Base-by-base conservation (phyloP, 2,888 invertebrate genomes). In the Mechanitis mazaeus region DNA sequence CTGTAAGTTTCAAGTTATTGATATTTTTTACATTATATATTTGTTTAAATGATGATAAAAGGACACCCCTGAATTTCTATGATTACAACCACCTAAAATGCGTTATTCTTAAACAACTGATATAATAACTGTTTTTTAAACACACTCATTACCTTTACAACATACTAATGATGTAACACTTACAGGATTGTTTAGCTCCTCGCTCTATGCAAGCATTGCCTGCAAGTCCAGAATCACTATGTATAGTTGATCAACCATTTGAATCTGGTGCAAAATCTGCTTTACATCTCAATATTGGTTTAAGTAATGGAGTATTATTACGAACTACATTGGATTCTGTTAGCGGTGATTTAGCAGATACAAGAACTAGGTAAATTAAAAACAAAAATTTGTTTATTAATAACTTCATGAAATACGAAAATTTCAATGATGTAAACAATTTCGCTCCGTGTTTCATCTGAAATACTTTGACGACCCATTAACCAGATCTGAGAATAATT, bases 141-240 rank as follows among this genome's bases (percentile, higher is more conserved):
- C n/a, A 5, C 57, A 45, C 12, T 59, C 31, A 5, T 53, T 47
- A 6, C 53, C 54, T 33, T 20, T 54, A 33, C 45, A 54, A 45
- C n/a, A 46, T 54, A 47, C 47, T 47, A 50, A 33, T 7, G 38
- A 20, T 2, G 28, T 54, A 53, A 61, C 50, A 45, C 60, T 80
- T 80, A 53, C 77, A 95, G 93, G 98, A 99, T 83, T 99, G 98
- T 80, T 85, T 99, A 58, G 95, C 98, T 0, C 97, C 98, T 0
- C 92, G 99, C 61, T 97, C 98, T 55, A 97, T 98, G 96, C 98
- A 99, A 89, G 97, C 97, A 0, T 84, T 99, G 58, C 99, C 99
- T 0, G 97, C 97, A 0, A 95, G 97, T 28, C 97, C 99, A 0
- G 99, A 99, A 84, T 98, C 98, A 0, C 91, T 99, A 6, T 98